phyloP scores from a whole-genome alignment of 2,113 vertebrate species.

The Lepidothrix coronata region DNA sequence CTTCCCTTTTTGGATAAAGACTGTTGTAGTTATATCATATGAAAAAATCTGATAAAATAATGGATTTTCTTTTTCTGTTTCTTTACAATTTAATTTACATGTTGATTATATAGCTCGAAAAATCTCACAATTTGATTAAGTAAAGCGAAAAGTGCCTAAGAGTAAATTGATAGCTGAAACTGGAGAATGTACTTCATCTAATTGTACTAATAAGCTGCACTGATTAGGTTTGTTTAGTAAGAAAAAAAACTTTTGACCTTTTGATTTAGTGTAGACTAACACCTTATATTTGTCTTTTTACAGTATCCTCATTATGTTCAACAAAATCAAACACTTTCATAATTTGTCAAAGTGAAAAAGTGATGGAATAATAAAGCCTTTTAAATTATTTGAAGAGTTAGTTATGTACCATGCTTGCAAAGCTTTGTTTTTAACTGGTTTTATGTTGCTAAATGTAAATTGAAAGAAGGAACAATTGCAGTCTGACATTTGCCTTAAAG shows the following conservation, averaged over 20 bases:
- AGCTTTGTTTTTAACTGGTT: background rate
- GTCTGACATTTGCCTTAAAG: background rate
- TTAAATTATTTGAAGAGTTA: background rate
- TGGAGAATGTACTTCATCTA: slow-evolving; percentile 33
- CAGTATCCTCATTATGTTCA: background rate
- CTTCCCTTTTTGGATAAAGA: slow-evolving; percentile 27
- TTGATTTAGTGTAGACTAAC: slow-evolving; percentile 47
- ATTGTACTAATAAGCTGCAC: slow-evolving; percentile 62
- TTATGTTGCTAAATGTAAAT: background rate
- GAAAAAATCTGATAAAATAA: slow-evolving; percentile 45
- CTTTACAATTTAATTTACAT: slow-evolving; percentile 64
- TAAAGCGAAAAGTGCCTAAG: slow-evolving; percentile 44
- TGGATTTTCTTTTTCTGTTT: background rate
- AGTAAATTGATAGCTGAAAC: slow-evolving; percentile 52
- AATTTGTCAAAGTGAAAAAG: background rate
- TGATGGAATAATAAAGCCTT: background rate
- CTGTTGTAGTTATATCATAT: background rate
- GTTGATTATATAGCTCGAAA: slow-evolving; percentile 42
- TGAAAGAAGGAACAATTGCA: background rate
- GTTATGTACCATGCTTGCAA: background rate
- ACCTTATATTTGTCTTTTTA: slow-evolving; percentile 1
- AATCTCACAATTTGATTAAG: slow-evolving; percentile 54
- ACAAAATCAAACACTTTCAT: background rate
- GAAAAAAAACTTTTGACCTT: slow-evolving; percentile 45
- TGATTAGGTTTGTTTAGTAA: slow-evolving; percentile 57